Base-by-base conservation (phyloP, 2,888 invertebrate species). In the Beris chalybata region DNA sequence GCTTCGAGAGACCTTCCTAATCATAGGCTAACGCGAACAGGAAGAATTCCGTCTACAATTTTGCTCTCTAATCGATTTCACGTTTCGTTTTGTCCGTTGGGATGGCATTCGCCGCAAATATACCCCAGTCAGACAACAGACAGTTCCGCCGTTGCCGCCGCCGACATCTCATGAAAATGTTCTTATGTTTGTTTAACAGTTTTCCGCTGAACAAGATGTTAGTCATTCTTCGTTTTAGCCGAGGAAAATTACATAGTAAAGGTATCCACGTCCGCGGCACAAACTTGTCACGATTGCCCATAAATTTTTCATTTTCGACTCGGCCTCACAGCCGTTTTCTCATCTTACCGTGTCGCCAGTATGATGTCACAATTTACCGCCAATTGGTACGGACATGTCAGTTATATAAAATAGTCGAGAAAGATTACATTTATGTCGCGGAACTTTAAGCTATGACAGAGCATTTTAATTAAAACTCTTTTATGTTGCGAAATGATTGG, bases 251-350 rank as follows among this genome's bases (percentile, higher is more conserved):
- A 71, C 69, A 73, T 71, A 73, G 72, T 71, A 73, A 72, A 70
- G 71, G 68, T 70, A 70, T 69, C 67, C 61, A 61, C 61, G 38
- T 61, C 52, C 6, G 29, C 22, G 50, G 61, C 31, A 50, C 15
- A 71, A 71, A 73, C 71, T 73, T 73, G 72, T 73, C 72, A 73
- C 72, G 72, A 73, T 70, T 71, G 67, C 69, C 71, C 71, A 72
- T 72, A 71, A 73, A 73, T 72, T 71, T 72, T 54, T 54, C 53
- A 54, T 64, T 64, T 54, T 50, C 50, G 61, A 50, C 50, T 52
- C 52, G 61, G 52, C 61, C 61, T 50, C 61, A 52, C 63, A 63
- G 64, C 22, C 53, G n/a, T 22, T 54, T 64, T 45, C 64, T 29
- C 64, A 53, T 64, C 44, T 54, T 22, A 54, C 52, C 64, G 38